These are phyloP conservation scores for Portevinia maculata DNA, from an alignment of 2,888 invertebrate genomes.

Conservation along the genomic window DNA sequence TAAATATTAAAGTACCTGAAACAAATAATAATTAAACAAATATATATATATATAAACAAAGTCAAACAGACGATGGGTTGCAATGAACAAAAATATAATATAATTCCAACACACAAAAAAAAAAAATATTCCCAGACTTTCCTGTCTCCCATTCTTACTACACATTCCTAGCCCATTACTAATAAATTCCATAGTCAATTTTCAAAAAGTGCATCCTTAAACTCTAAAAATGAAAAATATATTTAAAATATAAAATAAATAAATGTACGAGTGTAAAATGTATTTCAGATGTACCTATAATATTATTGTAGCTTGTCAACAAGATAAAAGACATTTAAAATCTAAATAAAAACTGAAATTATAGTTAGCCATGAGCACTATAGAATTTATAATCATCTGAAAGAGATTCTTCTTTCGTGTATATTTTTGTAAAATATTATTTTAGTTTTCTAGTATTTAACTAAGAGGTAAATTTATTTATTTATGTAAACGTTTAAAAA, in stretches of 20 bases:
- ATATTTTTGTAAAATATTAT: constrained; percentile 62
- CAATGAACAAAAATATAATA: constrained; percentile 13
- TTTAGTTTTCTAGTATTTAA: constrained; percentile 38
- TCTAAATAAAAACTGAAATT: no score
- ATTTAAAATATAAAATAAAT: background rate
- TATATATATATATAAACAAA: constrained; percentile 7
- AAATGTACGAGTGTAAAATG: constrained; percentile 3
- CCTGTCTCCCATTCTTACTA: background rate
- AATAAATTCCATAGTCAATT: constrained; percentile 16
- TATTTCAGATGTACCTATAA: background rate
- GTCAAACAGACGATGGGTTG: constrained; percentile 42
- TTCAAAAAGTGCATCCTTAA: constrained; percentile 21
- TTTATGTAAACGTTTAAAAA: constrained; percentile 44
- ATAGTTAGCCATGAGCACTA: constrained; percentile 32
- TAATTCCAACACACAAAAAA: constrained; percentile 9
- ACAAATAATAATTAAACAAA: constrained; percentile 22
- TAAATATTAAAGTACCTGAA: constrained; percentile 57
- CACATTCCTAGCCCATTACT: constrained; percentile 19
- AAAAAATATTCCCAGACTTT: background rate
- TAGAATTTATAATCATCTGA: constrained; percentile 17
- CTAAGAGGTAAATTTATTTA: constrained; percentile 45
- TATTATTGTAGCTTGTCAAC: constrained; percentile 17
- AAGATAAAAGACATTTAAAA: constrained; percentile 24
- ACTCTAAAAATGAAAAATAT: background rate
- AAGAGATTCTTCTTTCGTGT: constrained; percentile 37